Evolutionary conservation across 2,888 invertebrate species (phyloP).

Genomic region (Nephrotoma appendiculata): DNA sequence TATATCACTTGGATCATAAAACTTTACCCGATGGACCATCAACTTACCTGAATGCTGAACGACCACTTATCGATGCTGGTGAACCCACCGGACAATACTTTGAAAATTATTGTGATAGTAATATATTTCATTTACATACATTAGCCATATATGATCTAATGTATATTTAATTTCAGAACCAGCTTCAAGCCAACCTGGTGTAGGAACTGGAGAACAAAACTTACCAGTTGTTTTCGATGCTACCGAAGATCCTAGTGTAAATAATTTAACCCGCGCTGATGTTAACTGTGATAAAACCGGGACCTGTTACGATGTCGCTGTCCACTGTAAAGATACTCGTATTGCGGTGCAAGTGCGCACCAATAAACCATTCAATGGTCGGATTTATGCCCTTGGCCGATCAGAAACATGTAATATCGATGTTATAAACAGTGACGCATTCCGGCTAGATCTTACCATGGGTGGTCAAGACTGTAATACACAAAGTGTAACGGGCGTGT

Average conservation of each 20-base stretch:
- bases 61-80: conserved; percentile 82
- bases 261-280: conserved; percentile 60
- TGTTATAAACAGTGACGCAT: conserved; percentile 81
- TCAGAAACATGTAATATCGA: conserved; percentile 93
- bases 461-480: conserved; percentile 91
- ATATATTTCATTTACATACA: conserved; percentile 28
- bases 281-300: conserved; percentile 89
- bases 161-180: conserved; percentile 13
- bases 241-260: conserved; percentile 57
- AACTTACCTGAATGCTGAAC: conserved; percentile 76
- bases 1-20: conserved; percentile 85
- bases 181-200: conserved; percentile 19
- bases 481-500: conserved; percentile 84
- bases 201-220: conserved; percentile 33
- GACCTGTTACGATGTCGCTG: conserved; percentile 88
- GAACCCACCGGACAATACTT: conserved; percentile 79
- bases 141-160: background rate
- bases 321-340: conserved; percentile 86
- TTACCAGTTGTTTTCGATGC: conserved; percentile 64
- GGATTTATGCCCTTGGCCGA: conserved; percentile 84
- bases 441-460: conserved; percentile 85
- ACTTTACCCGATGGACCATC: conserved; percentile 85
- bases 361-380: conserved; percentile 87
- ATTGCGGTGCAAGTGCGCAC: conserved; percentile 87
- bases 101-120: conserved; percentile 83